Conservation (phyloP, 2,888 invertebrate species). For the Polietes domitor region DNA sequence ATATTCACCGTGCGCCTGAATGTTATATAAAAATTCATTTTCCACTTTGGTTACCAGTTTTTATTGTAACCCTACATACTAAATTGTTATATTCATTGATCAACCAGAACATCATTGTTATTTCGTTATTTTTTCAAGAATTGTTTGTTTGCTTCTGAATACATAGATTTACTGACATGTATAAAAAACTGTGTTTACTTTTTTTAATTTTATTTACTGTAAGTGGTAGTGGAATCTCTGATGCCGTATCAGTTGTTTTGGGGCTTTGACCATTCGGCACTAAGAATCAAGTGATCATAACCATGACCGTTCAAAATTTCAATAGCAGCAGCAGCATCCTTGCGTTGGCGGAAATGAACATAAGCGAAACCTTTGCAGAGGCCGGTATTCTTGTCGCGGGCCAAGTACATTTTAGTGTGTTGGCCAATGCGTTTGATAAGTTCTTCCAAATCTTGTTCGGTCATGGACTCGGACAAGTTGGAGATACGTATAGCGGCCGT, state of each 20-base stretch:
- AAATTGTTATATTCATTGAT: constrained; percentile 6
- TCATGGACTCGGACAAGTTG: constrained; percentile 97
- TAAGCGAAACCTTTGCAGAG: constrained; percentile 99
- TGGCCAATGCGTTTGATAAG: constrained; percentile 96
- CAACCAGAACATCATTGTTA: too few relatives aligned
- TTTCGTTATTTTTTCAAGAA: neutral
- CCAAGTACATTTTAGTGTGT: constrained; percentile 95
- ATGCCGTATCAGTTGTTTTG: constrained; percentile 80
- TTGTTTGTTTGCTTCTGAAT: neutral
- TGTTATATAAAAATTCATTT: neutral
- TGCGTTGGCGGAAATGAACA: constrained; percentile 95
- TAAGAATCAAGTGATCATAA: constrained; percentile 98
- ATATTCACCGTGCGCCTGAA: too few relatives aligned
- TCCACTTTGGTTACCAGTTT: constrained; percentile 33
- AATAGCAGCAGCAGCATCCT: constrained; percentile 96
- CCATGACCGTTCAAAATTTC: constrained; percentile 94
- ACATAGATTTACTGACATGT: neutral
- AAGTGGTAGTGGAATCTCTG: constrained; percentile 38
- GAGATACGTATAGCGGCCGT: constrained; percentile 97
- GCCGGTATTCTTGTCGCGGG: constrained; percentile 94
- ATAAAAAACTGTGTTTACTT: constrained; percentile 31
- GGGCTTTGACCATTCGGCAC: constrained; percentile 99
- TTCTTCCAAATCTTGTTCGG: constrained; percentile 96
- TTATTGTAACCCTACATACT: constrained; percentile 27
- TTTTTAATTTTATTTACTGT: constrained; percentile 54